These are phyloP conservation scores for Cydia amplana DNA, from an alignment of 1,140 invertebrate genomes.

Conservation along the genomic window DNA sequence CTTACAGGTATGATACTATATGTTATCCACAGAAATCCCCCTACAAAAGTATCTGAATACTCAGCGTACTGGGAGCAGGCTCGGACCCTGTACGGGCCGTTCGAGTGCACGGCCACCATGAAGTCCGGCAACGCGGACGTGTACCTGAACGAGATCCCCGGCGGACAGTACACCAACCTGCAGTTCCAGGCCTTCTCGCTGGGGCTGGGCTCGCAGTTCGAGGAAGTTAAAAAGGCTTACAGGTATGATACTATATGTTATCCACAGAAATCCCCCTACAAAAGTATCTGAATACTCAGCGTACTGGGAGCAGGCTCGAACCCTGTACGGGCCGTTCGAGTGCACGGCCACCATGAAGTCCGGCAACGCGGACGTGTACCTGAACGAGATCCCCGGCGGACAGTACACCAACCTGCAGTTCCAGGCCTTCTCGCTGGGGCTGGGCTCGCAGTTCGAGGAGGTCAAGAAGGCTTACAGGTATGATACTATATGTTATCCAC, in stretches of 20 bases:
- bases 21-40: conserved; percentile 63
- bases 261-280: conserved; percentile 83
- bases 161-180: no score
- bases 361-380: conserved; percentile 99
- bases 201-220: no score
- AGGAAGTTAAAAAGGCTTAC: no score
- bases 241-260: no score
- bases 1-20: conserved; percentile 83
- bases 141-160: no score
- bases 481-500: conserved; percentile 63
- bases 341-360: conserved; percentile 99
- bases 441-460: conserved; percentile 98
- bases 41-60: conserved; percentile 86
- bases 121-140: conserved; percentile 87
- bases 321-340: conserved; percentile 98
- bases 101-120: conserved; percentile 99
- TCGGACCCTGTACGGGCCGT: conserved; percentile 97
- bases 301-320: conserved; percentile 99
- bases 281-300: conserved; percentile 96
- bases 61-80: conserved; percentile 99
- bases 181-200: no score
- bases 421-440: conserved; percentile 98
- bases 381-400: conserved; percentile 99
- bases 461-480: conserved; percentile 96
- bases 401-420: conserved; percentile 99